These are phyloP conservation scores for Pavo muticus DNA, from an alignment of 2,113 vertebrate species.

Conservation along the genomic window DNA sequence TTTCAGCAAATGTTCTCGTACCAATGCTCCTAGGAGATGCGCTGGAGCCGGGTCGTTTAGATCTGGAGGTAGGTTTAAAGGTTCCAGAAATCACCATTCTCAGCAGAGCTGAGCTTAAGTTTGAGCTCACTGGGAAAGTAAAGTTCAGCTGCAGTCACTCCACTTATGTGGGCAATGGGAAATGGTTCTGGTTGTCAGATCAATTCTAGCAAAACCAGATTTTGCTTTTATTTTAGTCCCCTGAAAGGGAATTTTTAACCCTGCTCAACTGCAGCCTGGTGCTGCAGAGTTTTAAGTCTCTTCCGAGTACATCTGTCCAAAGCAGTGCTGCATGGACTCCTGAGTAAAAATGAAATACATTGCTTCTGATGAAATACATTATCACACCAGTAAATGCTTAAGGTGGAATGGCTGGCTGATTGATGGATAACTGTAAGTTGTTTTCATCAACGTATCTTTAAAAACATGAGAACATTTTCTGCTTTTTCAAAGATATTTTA, in stretches of 20 bases:
- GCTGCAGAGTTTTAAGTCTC: background rate
- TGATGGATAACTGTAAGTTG: background rate
- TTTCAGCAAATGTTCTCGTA: background rate
- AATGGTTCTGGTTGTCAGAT: background rate
- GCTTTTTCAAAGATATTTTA: background rate
- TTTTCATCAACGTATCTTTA: background rate
- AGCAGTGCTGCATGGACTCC: fast-evolving
- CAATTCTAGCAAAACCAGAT: background rate
- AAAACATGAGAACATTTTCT: background rate
- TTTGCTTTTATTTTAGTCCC: background rate
- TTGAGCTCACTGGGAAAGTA: background rate
- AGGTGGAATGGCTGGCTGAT: background rate
- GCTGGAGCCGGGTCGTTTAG: background rate
- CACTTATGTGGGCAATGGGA: background rate
- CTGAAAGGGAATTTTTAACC: background rate
- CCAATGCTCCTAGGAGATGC: background rate
- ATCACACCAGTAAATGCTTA: background rate
- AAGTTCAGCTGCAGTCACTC: background rate
- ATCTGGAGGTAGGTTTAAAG: background rate
- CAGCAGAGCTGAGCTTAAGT: background rate
- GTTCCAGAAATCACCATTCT: background rate
- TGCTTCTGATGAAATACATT: background rate
- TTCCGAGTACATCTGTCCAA: background rate
- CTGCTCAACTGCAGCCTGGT: fast-evolving
- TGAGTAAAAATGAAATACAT: background rate